Percentiles rank a stretch among this genome's conserved stretches.
phyloP scores from a whole-genome alignment of 2,797 vertebrate genomes.

The Discoglossus pictus region DNA sequence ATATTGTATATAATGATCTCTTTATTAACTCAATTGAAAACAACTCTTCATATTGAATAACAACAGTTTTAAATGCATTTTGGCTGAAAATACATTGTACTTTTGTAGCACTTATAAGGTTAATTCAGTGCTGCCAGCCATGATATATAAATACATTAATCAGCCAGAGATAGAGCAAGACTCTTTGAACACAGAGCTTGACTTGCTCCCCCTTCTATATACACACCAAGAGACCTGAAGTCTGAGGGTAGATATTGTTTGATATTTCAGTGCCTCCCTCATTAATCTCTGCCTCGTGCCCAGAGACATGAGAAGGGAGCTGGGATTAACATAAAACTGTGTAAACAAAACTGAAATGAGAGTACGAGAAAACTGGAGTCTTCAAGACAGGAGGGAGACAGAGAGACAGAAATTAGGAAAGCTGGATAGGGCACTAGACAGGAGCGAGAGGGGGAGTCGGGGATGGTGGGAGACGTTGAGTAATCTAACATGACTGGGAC shows the following conservation, averaged over 20 bases:
- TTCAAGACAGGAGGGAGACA: conserved; percentile 11
- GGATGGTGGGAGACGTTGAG: background rate
- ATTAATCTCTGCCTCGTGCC: conserved; percentile 52
- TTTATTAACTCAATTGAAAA: no score
- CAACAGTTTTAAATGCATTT: background rate
- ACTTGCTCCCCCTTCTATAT: conserved; percentile 23
- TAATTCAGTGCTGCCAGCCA: conserved; percentile 34
- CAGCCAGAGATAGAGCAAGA: conserved; percentile 41
- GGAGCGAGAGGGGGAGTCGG: background rate
- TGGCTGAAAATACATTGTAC: conserved; percentile 15
- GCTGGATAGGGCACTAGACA: background rate
- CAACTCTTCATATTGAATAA: conserved; percentile 20
- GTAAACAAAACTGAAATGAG: conserved; percentile 41
- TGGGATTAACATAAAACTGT: conserved; percentile 47
- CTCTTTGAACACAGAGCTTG: conserved; percentile 33
- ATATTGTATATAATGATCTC: no score
- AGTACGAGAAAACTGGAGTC: conserved; percentile 17
- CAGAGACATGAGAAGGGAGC: conserved; percentile 48
- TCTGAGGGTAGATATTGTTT: conserved; percentile 47
- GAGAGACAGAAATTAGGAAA: background rate
- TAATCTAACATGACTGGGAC: no score
- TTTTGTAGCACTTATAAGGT: conserved; percentile 25
- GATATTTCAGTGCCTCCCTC: conserved; percentile 42
- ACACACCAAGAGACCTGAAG: conserved; percentile 44
- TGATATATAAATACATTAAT: conserved; percentile 42